Evolutionary conservation across 2,113 vertebrate species (phyloP).

Genomic region (Scopus umbretta): DNA sequence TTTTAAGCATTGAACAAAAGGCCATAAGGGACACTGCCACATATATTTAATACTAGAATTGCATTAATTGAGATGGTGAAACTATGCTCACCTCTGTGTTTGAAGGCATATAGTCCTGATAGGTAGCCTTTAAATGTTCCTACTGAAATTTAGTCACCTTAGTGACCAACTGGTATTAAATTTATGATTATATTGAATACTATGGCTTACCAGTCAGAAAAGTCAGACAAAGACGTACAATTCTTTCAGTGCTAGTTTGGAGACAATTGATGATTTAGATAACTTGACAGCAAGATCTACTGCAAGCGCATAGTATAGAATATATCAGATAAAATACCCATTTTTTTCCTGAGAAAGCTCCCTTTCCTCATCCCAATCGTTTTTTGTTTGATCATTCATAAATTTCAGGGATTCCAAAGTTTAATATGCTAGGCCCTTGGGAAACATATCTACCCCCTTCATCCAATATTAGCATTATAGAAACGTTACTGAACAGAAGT

Average conservation of each 20-base stretch:
- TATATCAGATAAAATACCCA: too few relatives aligned
- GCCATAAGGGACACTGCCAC: background rate
- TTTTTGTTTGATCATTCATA: background rate
- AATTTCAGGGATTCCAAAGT: background rate
- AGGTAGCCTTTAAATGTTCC: background rate
- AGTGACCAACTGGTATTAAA: background rate
- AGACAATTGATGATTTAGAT: background rate
- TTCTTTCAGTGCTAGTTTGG: background rate
- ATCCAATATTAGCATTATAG: rapidly evolving
- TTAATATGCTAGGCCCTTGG: background rate
- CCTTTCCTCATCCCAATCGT: background rate
- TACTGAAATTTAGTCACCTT: background rate
- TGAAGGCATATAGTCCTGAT: background rate
- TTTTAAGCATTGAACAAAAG: background rate
- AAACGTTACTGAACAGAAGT: background rate
- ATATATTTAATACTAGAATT: background rate
- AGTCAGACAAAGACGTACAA: background rate
- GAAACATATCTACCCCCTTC: background rate
- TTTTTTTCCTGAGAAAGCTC: background rate
- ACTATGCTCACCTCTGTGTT: background rate
- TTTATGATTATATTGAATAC: background rate
- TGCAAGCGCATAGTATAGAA: background rate
- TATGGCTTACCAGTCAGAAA: background rate
- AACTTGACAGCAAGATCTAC: background rate
- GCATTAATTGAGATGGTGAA: background rate